Evolutionary conservation across 2,113 vertebrate genomes (phyloP), one percentile per base, ranked within the genome.

Genomic region (Trinectes maculatus): DNA sequence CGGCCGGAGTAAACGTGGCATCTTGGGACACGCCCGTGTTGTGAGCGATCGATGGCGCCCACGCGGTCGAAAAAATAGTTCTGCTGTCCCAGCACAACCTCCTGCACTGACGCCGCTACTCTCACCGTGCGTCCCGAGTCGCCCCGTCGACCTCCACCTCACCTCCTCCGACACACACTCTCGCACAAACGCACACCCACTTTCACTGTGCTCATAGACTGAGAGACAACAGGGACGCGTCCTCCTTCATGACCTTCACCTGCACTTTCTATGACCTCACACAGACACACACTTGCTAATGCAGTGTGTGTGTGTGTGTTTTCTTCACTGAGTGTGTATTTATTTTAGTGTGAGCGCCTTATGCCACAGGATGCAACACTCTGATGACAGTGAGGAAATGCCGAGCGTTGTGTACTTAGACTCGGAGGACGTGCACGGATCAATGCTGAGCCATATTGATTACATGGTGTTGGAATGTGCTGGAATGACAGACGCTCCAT

Each of bases 1-100:
- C 78, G 79, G 86, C 77, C 87, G 81, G 87, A 91, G 78, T 87
- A 83, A 81, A 81, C 82, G 82, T 73, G 74, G 74, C 80, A 86
- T 79, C 72, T 69, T 42, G 79, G 87, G 87, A 85, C 69, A 52
- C 8, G 25, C 13, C 44, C 33, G 60, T 49, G 68, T 71, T 46
- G 39, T 51, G 65, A 25, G 55, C 61, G 60, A 61, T 69, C 73
- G 69, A 51, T 40, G 34, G 40, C 42, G 70, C 64, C 31, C 60
- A 60, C 69, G 70, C 42, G 36, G 24, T 51, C 44, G 39, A 66
- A 78, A 79, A 83, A 76, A 64, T 54, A 75, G 58, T 80, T 89
- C 62, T 18, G 68, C 87, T 77, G 66, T 66, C 52, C 82, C 37
- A 47, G 82, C 80, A 80, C 59, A 53, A 79, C 71, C 64, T 59